Evolutionary conservation across 1,140 invertebrate genomes (phyloP).

Genomic region (Cydia strobilella): DNA sequence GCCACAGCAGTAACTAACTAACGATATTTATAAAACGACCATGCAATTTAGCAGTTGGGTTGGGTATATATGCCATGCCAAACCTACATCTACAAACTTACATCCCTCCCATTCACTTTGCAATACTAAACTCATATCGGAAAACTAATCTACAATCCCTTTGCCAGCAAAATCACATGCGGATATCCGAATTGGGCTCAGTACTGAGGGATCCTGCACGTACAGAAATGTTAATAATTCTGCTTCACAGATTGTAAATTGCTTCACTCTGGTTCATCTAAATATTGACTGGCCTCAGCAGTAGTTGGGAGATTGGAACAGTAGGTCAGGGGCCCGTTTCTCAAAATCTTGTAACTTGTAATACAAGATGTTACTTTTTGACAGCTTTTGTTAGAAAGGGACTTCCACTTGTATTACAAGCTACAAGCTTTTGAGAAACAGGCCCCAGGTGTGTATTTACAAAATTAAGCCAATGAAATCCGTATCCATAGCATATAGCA

Average conservation of each 20-base stretch:
- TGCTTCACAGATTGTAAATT: constrained; percentile 32
- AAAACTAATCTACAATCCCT: constrained; percentile 22
- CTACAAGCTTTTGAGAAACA: too few species aligned
- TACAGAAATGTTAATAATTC: constrained; percentile 28
- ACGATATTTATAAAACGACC: too few species aligned
- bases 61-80: too few species aligned
- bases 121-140: constrained; percentile 9
- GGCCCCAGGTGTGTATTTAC: not conserved
- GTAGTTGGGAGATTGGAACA: not conserved
- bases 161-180: constrained; percentile 20
- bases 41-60: too few species aligned
- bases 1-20: too few species aligned
- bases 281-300: constrained; percentile 27
- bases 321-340: constrained; percentile 16
- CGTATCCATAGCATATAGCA: too few species aligned
- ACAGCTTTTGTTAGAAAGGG: too few species aligned
- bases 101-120: not conserved
- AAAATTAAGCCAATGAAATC: too few species aligned
- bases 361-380: too few species aligned
- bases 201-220: not conserved
- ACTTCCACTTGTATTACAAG: too few species aligned
- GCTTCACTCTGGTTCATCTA: constrained; percentile 31
- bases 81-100: not conserved
- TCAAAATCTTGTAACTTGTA: too few species aligned
- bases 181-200: not conserved